Conservation (phyloP, 2,113 vertebrate genomes). For the Pithys albifrons region DNA sequence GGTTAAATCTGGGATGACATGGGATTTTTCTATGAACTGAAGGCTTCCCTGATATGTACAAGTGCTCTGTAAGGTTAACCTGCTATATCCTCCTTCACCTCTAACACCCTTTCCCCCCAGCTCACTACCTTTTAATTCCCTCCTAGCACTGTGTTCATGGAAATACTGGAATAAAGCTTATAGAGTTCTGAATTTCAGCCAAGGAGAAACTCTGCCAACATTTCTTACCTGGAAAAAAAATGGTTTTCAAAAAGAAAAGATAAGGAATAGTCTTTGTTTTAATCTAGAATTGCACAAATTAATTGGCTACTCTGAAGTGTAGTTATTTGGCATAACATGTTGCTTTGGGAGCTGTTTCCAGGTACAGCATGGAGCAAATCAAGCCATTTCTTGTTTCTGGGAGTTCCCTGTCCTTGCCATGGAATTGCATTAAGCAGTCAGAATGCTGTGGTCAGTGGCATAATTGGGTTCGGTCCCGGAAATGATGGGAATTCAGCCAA, state of each 20-base stretch:
- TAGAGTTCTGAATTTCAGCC: conserved; percentile 18
- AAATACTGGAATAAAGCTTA: conserved; percentile 37
- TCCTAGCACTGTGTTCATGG: not conserved
- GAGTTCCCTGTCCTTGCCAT: conserved; percentile 52
- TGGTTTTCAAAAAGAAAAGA: conserved; percentile 1
- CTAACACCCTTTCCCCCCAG: not conserved
- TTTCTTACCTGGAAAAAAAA: conserved; percentile 45
- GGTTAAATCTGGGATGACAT: not conserved
- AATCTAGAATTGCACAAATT: conserved; percentile 26
- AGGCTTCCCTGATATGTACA: conserved; percentile 8
- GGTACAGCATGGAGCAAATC: conserved; percentile 30
- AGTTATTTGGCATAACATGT: conserved; percentile 3
- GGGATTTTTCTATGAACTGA: conserved; percentile 53
- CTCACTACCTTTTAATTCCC: not conserved
- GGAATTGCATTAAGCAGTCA: conserved; percentile 43
- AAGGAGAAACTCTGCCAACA: not conserved
- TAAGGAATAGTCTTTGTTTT: conserved; percentile 19
- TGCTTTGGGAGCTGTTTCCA: conserved; percentile 35
- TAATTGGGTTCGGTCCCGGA: conserved; percentile 41
- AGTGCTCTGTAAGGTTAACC: conserved; percentile 28
- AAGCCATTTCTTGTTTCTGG: conserved; percentile 52
- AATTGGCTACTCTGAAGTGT: conserved; percentile 7
- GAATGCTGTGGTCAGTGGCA: conserved; percentile 53
- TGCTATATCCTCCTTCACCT: not conserved
- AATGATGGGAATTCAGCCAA: conserved; percentile 38